A percentile compares a stretch with the other conserved stretches of the same genome.
Evolutionary conservation across 2,797 vertebrate genomes (phyloP).

Genomic region (Schizothorax lantsangensis): DNA sequence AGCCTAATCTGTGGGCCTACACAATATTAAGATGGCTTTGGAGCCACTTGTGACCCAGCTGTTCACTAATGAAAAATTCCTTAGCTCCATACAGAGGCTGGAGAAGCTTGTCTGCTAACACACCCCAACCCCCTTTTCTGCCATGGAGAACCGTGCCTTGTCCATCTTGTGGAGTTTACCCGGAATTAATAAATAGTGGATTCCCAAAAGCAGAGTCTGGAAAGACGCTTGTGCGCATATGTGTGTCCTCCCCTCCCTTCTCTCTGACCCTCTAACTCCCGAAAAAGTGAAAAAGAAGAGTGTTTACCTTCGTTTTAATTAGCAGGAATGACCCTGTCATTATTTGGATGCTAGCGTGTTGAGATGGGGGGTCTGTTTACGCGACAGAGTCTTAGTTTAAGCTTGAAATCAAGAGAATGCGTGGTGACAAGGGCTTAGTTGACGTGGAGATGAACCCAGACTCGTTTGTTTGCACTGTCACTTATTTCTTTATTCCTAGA

Average conservation of each 20-base stretch:
- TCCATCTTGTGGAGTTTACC: slow-evolving; percentile 94
- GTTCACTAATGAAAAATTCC: slow-evolving; percentile 99
- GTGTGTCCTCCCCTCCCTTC: slow-evolving; percentile 80
- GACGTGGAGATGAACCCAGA: slow-evolving; percentile 72
- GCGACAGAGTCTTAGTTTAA: slow-evolving; percentile 88
- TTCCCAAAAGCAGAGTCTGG: slow-evolving; percentile 87
- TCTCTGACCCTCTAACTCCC: slow-evolving; percentile 69
- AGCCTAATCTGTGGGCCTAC: slow-evolving; percentile 88
- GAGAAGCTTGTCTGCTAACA: slow-evolving; percentile 64
- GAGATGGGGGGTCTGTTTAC: slow-evolving; percentile 86
- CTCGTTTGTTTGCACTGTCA: slow-evolving; percentile 59
- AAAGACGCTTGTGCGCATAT: slow-evolving; percentile 74
- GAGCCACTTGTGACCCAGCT: slow-evolving; percentile 96
- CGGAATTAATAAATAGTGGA: slow-evolving; percentile 93
- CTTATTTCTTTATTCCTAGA: slow-evolving; percentile 58
- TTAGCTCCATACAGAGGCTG: slow-evolving; percentile 89
- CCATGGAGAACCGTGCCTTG: slow-evolving; percentile 77
- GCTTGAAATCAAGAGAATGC: slow-evolving; percentile 82
- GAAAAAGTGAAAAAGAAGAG: slow-evolving; percentile 85
- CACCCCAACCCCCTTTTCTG: slow-evolving; percentile 56
- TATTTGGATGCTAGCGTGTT: slow-evolving; percentile 77
- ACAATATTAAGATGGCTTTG: slow-evolving; percentile 98
- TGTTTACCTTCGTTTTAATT: slow-evolving; percentile 98
- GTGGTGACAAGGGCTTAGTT: slow-evolving; percentile 74
- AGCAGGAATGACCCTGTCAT: slow-evolving; percentile 91